phyloP scores from a whole-genome alignment of 2,888 invertebrate species.

The Allygus modestus region DNA sequence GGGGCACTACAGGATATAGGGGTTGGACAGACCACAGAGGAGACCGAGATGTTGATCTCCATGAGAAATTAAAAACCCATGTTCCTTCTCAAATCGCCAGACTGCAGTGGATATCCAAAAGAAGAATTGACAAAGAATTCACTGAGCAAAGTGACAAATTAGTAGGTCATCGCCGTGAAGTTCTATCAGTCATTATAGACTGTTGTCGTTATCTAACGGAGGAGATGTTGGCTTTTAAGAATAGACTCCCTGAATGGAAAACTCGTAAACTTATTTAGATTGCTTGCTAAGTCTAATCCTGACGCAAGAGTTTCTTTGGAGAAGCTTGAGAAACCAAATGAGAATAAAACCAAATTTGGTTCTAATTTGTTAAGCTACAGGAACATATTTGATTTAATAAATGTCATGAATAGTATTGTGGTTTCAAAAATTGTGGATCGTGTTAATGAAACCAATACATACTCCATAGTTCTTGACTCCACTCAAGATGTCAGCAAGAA shows the following conservation, averaged over 20 bases:
- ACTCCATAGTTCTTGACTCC: slow-evolving; percentile 34
- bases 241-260: neutral
- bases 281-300: slow-evolving; percentile 16
- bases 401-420: slow-evolving; percentile 8
- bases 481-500: slow-evolving; percentile 58
- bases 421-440: slow-evolving; percentile 30
- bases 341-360: neutral
- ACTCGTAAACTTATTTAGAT: slow-evolving; percentile 15
- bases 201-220: slow-evolving; percentile 18
- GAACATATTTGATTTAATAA: slow-evolving; percentile 29
- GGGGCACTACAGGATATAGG: neutral
- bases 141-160: neutral
- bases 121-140: neutral
- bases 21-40: slow-evolving; percentile 29
- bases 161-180: neutral
- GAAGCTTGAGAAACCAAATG: neutral
- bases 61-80: slow-evolving; percentile 15
- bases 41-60: neutral
- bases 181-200: slow-evolving; percentile 24
- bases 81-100: neutral
- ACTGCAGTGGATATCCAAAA: slow-evolving; percentile 34
- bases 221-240: slow-evolving; percentile 40
- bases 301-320: slow-evolving; percentile 42
- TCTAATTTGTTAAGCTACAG: slow-evolving; percentile 42
- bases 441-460: slow-evolving; percentile 28